These are phyloP conservation scores for Rhincodon typus DNA, from an alignment of 2,797 vertebrate genomes.

Conservation along the genomic window DNA sequence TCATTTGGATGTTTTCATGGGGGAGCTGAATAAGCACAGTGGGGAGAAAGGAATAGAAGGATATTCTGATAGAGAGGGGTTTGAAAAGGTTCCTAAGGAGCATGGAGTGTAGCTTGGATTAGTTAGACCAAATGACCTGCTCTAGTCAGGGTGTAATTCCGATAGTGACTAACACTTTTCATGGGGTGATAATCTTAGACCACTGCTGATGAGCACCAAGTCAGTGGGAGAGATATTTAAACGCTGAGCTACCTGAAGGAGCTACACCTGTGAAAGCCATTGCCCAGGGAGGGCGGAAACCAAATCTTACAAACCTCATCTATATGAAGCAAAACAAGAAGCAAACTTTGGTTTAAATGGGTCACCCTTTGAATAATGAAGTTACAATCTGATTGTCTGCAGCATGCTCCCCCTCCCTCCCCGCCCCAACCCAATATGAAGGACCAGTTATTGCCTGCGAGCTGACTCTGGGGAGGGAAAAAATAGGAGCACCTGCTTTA, in stretches of 20 bases:
- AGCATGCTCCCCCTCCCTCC: not conserved
- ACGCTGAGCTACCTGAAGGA: not conserved
- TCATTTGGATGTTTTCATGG: not conserved
- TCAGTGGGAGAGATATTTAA: not conserved
- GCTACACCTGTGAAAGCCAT: not conserved
- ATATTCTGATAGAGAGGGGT: not conserved
- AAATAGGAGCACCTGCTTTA: constrained; percentile 16
- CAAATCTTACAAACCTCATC: not conserved
- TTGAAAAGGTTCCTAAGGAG: not conserved
- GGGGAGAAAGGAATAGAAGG: not conserved
- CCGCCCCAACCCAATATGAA: not conserved
- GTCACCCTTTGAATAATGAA: not conserved
- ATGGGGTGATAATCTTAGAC: not conserved
- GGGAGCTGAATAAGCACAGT: not conserved
- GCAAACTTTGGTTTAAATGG: not conserved
- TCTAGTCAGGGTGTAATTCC: not conserved
- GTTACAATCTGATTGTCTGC: not conserved
- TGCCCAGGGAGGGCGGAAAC: not conserved
- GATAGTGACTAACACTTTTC: not conserved
- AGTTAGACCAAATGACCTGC: not conserved
- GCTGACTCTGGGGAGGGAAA: not conserved
- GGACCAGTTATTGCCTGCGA: not conserved
- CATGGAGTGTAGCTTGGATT: too few relatives aligned
- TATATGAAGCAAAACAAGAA: not conserved
- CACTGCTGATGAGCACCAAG: not conserved